These are phyloP conservation scores for Pristionchus arcanus DNA, from an alignment of 2,888 invertebrate genomes.

Conservation along the genomic window DNA sequence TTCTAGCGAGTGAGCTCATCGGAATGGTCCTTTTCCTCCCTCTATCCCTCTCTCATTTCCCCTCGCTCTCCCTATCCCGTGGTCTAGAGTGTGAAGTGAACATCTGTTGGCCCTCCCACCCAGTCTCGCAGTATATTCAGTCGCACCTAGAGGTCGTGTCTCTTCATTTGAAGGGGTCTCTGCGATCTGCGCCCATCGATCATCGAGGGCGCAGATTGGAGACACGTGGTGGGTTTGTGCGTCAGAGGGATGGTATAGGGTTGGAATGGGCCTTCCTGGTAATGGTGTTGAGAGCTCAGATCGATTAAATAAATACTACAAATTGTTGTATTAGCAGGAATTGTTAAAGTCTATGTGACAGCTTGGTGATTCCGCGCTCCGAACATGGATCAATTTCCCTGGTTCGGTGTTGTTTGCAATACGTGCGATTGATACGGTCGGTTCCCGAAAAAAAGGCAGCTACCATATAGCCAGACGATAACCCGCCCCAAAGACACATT, in stretches of 20 bases:
- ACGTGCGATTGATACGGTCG: no score
- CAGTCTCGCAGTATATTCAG: neutral
- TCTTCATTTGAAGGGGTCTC: no score
- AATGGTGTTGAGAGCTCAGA: neutral
- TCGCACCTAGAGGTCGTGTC: neutral
- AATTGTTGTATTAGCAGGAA: neutral
- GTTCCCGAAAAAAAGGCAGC: no score
- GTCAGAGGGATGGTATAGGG: neutral
- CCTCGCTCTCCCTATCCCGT: constrained; percentile 8
- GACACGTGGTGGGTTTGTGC: no score
- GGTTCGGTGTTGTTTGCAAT: no score
- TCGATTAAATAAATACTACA: neutral
- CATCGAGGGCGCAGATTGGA: neutral
- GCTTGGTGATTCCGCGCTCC: no score
- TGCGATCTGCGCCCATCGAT: neutral
- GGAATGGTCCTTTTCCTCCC: neutral
- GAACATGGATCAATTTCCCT: no score
- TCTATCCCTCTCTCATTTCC: constrained; percentile 32
- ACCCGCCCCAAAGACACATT: neutral
- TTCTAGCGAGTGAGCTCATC: neutral
- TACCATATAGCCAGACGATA: neutral
- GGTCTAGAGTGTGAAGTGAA: constrained; percentile 25
- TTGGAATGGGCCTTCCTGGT: neutral
- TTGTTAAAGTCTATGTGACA: neutral
- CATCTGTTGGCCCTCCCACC: neutral